Percentiles rank a stretch among this genome's conserved stretches.
These are phyloP conservation scores for Lucilia cuprina DNA, from an alignment of 1,140 invertebrate genomes.

Conservation along the genomic window DNA sequence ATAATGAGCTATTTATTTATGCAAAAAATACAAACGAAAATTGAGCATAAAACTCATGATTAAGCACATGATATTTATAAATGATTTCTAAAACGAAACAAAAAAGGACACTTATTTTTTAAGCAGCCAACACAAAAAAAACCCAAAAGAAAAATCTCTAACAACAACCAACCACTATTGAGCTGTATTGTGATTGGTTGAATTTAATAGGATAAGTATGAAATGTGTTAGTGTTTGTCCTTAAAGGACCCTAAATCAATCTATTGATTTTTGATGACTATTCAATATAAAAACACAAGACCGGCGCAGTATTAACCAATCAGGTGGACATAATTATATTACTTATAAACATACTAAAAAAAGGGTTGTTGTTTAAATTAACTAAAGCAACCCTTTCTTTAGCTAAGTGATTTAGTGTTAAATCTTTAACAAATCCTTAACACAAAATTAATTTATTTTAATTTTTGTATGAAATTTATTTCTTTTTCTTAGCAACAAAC, in stretches of 20 bases:
- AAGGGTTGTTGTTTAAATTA: background rate
- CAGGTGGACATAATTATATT: background rate
- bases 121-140: no score
- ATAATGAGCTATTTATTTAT: background rate
- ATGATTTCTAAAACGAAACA: background rate
- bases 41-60: slow-evolving; percentile 17
- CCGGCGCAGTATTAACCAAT: slow-evolving; percentile 5
- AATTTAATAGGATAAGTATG: background rate
- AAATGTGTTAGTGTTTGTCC: background rate
- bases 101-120: background rate
- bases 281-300: slow-evolving; percentile 44
- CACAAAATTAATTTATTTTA: no score
- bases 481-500: background rate
- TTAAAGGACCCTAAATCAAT: slow-evolving; percentile 37
- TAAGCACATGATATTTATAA: background rate
- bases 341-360: background rate
- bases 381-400: background rate
- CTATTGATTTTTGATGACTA: slow-evolving; percentile 61
- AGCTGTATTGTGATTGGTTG: slow-evolving; percentile 20
- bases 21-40: background rate
- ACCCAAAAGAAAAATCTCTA: background rate
- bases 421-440: background rate
- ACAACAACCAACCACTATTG: slow-evolving; percentile 5
- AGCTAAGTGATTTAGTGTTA: background rate
- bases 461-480: background rate